phyloP scores from a whole-genome alignment of 1,140 invertebrate species.

The Sarcophaga peregrina region DNA sequence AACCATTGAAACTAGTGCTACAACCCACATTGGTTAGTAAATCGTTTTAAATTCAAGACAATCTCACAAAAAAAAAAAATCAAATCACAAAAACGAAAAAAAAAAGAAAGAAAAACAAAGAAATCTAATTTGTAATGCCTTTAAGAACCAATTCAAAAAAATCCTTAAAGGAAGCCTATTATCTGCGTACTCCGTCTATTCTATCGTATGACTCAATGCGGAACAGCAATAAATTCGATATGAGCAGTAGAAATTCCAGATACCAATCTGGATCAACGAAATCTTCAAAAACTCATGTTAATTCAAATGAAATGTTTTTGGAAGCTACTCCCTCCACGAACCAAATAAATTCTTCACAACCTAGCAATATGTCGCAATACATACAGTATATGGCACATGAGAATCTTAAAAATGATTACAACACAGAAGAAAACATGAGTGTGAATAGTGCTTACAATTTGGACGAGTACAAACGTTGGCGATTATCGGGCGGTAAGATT shows the following conservation, averaged over 20 bases:
- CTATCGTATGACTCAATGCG: background rate
- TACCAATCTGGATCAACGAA: background rate
- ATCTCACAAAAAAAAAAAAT: no score
- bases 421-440: background rate
- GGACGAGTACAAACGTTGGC: background rate
- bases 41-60: no score
- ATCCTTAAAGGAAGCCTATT: background rate
- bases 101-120: no score
- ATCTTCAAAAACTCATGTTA: background rate
- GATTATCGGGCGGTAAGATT: constrained; percentile 28
- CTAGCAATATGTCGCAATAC: background rate
- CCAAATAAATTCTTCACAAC: background rate
- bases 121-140: no score
- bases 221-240: no score
- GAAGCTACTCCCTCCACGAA: background rate
- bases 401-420: background rate
- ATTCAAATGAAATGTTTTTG: background rate
- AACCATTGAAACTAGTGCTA: background rate
- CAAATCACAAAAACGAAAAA: no score
- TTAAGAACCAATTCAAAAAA: background rate
- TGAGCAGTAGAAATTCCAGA: no score
- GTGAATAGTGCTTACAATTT: background rate
- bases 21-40: no score
- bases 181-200: background rate
- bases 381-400: background rate